These are phyloP conservation scores for Sphaerodactylus townsendi DNA, from an alignment of 2,113 vertebrate genomes.

Conservation along the genomic window DNA sequence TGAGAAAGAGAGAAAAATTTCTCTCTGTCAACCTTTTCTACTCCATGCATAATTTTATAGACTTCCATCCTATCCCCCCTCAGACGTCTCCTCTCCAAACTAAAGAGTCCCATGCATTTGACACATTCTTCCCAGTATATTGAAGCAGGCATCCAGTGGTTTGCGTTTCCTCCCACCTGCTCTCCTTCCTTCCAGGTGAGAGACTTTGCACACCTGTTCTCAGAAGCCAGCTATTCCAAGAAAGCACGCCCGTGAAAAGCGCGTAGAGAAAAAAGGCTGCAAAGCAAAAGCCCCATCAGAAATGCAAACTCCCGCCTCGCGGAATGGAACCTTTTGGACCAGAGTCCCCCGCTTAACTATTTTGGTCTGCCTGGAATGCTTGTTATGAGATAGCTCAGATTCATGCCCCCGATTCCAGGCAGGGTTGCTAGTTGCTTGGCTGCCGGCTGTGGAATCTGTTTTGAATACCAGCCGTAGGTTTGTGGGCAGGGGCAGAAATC, in stretches of 20 bases:
- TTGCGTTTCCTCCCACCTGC: neutral
- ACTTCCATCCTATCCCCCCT: no score
- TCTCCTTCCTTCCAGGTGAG: no score
- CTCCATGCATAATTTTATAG: no score
- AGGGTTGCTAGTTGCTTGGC: slow-evolving; percentile 28
- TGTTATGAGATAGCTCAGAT: neutral
- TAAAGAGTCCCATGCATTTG: no score
- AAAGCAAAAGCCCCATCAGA: neutral
- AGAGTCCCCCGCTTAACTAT: neutral
- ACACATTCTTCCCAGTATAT: neutral
- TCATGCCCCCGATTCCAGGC: rapidly evolving
- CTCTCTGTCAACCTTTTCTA: no score
- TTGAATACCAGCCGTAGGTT: slow-evolving; percentile 12
- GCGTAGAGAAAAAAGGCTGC: neutral
- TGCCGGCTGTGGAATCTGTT: neutral
- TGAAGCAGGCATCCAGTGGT: neutral
- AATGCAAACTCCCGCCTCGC: neutral
- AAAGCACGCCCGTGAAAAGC: no score
- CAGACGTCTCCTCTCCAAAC: no score
- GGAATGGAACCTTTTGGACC: neutral
- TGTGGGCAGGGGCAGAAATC: neutral
- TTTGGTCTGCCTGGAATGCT: neutral
- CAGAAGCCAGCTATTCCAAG: neutral
- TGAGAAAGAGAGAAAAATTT: no score
- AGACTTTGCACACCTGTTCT: neutral